Evolutionary conservation across 2,888 invertebrate species (phyloP), one percentile per base, ranked within the genome.

Genomic region (Apomyelois bistriatella): DNA sequence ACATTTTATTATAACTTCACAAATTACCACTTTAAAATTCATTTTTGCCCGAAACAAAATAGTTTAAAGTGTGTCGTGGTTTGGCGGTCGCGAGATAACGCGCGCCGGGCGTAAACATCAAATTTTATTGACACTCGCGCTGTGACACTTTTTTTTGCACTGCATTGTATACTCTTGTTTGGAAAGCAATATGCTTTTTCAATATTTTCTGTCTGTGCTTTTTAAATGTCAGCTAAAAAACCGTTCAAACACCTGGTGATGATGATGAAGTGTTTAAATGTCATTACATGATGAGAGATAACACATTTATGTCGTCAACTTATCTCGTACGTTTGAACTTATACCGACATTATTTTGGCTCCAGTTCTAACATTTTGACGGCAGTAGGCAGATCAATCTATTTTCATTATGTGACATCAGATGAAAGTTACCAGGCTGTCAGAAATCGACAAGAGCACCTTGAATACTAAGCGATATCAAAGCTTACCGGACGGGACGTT

Each of bases 51-150:
- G 63, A 66, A 68, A 75, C 67, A 66, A 69, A 71, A 62, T 70
- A 70, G 68, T 72, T 32, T 72, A 72, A 72, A 74, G 70, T 70
- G 74, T 61, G 65, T 59, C 60, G 68, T 64, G 70, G 72, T 75
- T 82, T 76, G 72, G 76, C 74, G 65, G 68, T 68, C 66, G 69
- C 67, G 67, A 74, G 78, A 79, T 82, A 84, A 79, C 76, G 73
- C 70, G 61, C 61, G 55, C 58, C 64, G 58, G 69, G 78, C 77
- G 82, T 83, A 82, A 83, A 82, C 76, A 83, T 84, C 78, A 79
- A 80, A 79, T 82, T 83, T 85, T 85, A 86, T 85, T 84, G 84
- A 84, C 79, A 70, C 67, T 71, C 76, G 68, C 71, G 68, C 67
- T 64, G 72, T 66, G 66, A 67, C 72, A 71, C 72, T 66, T 78